phyloP scores from a whole-genome alignment of 35 echinoderm and acorn worm species.

The Amphiura filiformis region DNA sequence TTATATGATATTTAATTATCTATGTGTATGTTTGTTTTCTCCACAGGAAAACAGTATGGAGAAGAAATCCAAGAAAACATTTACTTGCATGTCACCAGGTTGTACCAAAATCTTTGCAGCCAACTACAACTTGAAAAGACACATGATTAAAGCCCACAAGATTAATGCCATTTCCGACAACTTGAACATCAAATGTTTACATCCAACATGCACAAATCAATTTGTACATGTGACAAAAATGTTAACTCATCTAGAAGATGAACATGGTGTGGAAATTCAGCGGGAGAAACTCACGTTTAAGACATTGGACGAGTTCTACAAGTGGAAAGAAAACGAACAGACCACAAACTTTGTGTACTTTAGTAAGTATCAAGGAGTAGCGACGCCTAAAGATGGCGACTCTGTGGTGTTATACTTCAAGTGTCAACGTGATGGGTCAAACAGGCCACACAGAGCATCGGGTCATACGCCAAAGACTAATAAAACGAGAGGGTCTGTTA shows the following conservation, averaged over 20 bases:
- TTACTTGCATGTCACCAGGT: neutral
- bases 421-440: constrained; percentile 26
- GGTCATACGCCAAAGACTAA: constrained; percentile 16
- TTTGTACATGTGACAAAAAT: constrained; percentile 33
- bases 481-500: neutral
- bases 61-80: neutral
- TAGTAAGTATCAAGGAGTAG: constrained; percentile 23
- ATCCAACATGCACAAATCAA: neutral
- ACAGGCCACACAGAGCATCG: neutral
- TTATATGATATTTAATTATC: too few species aligned
- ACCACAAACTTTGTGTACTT: constrained; percentile 23
- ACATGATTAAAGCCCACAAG: constrained; percentile 16
- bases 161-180: neutral
- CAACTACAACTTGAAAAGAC: constrained; percentile 3
- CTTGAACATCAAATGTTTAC: neutral
- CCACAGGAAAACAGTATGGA: too few species aligned
- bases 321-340: constrained; percentile 31
- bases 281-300: constrained; percentile 14
- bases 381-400: neutral
- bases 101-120: neutral
- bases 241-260: constrained; percentile 28
- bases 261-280: constrained; percentile 21
- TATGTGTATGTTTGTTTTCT: too few species aligned
- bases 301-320: constrained; percentile 15
- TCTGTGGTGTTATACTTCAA: constrained; percentile 2